Evolutionary conservation across 2,113 vertebrate species (phyloP), one percentile per base, ranked within the genome.

Genomic region (Neogobius melanostomus): DNA sequence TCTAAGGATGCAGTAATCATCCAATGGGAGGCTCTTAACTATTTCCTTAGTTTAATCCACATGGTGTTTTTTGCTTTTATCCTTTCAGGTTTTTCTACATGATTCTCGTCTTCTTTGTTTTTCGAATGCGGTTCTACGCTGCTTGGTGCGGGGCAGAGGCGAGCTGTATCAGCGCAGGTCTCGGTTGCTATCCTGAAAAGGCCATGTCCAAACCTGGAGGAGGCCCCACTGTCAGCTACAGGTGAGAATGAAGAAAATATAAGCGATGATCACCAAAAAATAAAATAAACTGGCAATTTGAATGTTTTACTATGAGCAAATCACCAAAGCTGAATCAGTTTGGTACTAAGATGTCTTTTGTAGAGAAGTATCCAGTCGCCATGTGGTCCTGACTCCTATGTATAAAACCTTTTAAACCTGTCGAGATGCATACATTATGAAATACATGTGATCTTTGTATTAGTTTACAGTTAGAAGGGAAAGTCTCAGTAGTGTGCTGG

Each of bases 81-180:
- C 63, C 45, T 65, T 6, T 48, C 79, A 95, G 95, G 85, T 84
- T 95, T 28, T 94, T 95, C 91, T 97, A 97, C 92, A 97, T 97
- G 95, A 71, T 93, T 2, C 93, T 89, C 0, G 82, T 95, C 61
- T 96, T 97, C 90, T 96, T 97, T 64, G 92, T 95, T 74, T 97
- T 97, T 77, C 88, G 95, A 74, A 95, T 97, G 95, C 93, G 95
- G 68, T 97, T 97, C 91, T 97, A 95, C 51, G 93, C 95, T 0
- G 95, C 95, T 4, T 97, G 96, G 96, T 94, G 95, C 46, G 90
- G 91, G 0, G 95, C 96, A 0, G 96, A 97, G 83, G 93, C 94
- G 2, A 90, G 92, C n/a, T 97, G 95, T 75, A 95, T 97, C 71
- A 92, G 94, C 0, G 95, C 95, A 0, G 94, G 93, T 54, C 92